These are phyloP conservation scores for Urosaurus nigricauda DNA, from an alignment of 2,797 vertebrate species.

Conservation along the genomic window DNA sequence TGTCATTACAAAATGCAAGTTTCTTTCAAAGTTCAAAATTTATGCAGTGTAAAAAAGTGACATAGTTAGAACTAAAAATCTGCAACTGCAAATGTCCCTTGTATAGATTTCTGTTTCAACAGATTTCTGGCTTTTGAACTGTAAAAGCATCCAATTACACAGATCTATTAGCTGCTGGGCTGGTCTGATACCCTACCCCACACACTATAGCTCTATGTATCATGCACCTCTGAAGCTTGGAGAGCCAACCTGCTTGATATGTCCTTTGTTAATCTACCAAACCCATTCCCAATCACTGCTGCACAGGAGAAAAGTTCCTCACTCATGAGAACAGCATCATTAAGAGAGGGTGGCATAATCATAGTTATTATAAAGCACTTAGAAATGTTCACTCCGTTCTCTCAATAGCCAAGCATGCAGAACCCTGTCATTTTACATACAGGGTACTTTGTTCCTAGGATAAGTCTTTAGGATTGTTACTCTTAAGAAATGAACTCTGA, in stretches of 20 bases:
- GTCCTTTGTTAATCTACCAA: conserved; percentile 61
- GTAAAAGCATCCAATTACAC: conserved; percentile 33
- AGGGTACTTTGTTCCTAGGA: conserved; percentile 64
- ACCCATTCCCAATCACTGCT: conserved; percentile 41
- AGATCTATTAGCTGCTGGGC: conserved; percentile 29
- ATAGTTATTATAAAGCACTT: conserved; percentile 77
- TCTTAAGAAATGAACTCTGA: conserved; percentile 54
- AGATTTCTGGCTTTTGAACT: conserved; percentile 39
- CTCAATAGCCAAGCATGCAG: conserved; percentile 67
- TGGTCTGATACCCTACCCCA: conserved; percentile 34
- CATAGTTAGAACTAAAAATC: conserved; percentile 32
- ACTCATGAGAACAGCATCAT: conserved; percentile 46
- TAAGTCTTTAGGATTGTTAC: conserved; percentile 63
- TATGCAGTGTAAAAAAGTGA: not conserved
- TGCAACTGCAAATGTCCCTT: conserved; percentile 19
- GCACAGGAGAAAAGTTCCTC: conserved; percentile 63
- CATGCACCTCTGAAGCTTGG: conserved; percentile 28
- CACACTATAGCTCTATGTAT: conserved; percentile 11
- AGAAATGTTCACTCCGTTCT: conserved; percentile 67
- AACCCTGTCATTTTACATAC: conserved; percentile 73
- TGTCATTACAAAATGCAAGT: not conserved
- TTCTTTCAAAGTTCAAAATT: not conserved
- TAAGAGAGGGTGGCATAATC: conserved; percentile 64
- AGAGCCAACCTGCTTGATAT: conserved; percentile 26
- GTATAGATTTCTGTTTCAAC: conserved; percentile 37